These are phyloP conservation scores for Drosophila carrolli DNA, from an alignment of 1,140 invertebrate genomes.

Conservation along the genomic window DNA sequence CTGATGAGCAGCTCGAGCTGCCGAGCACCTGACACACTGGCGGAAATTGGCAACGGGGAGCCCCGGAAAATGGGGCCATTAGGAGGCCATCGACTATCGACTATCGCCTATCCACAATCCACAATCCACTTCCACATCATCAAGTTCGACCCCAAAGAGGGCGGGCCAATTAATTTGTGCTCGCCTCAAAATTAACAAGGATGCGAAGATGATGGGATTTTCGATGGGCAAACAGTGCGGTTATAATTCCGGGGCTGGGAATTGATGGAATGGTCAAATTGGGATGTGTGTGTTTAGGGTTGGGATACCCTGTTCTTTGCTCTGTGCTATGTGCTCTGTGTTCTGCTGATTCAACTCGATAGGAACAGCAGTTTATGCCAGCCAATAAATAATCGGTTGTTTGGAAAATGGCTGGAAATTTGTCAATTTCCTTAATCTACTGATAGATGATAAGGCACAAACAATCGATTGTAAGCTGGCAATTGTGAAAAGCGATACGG, in stretches of 20 bases:
- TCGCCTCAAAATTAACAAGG: constrained; percentile 34
- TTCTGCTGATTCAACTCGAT: constrained; percentile 24
- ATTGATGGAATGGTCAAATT: not conserved
- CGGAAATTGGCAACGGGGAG: constrained; percentile 1
- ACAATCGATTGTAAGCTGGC: too few species aligned
- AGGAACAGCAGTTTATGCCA: constrained; percentile 10
- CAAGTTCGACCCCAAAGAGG: constrained; percentile 24
- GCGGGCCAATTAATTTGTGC: constrained; percentile 35
- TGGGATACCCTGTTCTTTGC: too few species aligned
- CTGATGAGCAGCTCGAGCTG: constrained; percentile 17
- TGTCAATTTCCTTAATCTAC: not conserved
- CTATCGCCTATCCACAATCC: not conserved
- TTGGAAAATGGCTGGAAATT: constrained; percentile 14
- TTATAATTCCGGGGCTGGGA: not conserved
- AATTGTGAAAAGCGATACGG: too few species aligned
- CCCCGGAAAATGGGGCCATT: constrained; percentile 9
- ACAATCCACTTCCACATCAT: constrained; percentile 19
- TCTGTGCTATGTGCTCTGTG: not conserved
- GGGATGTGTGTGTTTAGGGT: not conserved
- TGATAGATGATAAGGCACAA: not conserved
- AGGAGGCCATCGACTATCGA: constrained; percentile 2
- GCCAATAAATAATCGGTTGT: constrained; percentile 19
- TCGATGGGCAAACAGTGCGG: constrained; percentile 18
- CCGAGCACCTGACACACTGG: constrained; percentile 10
- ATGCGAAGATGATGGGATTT: constrained; percentile 16